These are phyloP conservation scores for Rafetus swinhoei DNA, from an alignment of 2,113 vertebrate species.

Conservation along the genomic window DNA sequence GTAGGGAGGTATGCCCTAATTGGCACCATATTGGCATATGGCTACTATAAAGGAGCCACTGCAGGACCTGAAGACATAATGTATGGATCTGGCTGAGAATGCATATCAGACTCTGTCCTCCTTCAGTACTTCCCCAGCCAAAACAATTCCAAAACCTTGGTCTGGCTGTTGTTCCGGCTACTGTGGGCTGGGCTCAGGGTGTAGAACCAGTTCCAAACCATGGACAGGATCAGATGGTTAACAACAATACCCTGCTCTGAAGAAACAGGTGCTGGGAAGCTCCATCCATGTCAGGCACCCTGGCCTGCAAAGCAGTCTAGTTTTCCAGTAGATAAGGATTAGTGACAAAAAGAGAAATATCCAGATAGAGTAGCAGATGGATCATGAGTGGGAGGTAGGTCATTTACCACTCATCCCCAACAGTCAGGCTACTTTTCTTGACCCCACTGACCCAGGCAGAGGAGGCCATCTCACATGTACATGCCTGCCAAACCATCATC, in stretches of 20 bases:
- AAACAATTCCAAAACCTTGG: neutral
- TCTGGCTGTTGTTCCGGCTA: neutral
- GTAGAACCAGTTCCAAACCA: too few relatives aligned
- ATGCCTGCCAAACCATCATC: too few relatives aligned
- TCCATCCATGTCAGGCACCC: neutral
- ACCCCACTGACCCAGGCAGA: neutral
- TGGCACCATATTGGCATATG: neutral
- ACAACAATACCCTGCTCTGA: neutral
- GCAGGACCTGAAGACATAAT: neutral
- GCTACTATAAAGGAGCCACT: neutral
- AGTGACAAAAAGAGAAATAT: neutral
- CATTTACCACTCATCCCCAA: too few relatives aligned
- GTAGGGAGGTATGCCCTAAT: neutral
- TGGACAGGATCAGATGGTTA: neutral
- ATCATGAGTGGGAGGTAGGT: neutral
- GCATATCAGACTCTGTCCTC: neutral
- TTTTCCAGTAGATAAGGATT: neutral
- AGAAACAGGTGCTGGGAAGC: neutral
- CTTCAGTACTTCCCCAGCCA: neutral
- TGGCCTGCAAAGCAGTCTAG: too few relatives aligned
- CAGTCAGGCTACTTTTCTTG: too few relatives aligned
- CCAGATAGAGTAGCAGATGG: neutral
- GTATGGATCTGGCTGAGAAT: neutral
- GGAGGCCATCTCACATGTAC: neutral
- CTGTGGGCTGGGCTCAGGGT: too few relatives aligned